phyloP scores from a whole-genome alignment of 2,888 invertebrate genomes.

The Abscondita cerata region DNA sequence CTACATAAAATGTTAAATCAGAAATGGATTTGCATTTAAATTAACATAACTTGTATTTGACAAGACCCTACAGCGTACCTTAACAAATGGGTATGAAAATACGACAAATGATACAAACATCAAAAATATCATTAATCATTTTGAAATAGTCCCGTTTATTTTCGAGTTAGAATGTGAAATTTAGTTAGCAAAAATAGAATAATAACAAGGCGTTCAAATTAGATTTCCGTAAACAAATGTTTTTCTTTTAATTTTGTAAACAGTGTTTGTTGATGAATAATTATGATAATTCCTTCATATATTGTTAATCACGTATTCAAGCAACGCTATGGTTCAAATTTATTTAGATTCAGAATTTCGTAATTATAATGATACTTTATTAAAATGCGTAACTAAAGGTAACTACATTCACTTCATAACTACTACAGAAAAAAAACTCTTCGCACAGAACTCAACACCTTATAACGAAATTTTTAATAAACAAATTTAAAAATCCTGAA shows the following conservation, averaged over 20 bases:
- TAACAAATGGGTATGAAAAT: slow-evolving; percentile 40
- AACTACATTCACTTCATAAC: too few species aligned
- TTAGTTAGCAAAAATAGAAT: slow-evolving; percentile 16
- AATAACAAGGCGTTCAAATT: slow-evolving; percentile 16
- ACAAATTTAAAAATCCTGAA: too few species aligned
- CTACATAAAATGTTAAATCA: slow-evolving; percentile 21
- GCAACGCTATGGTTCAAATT: too few species aligned
- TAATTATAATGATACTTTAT: too few species aligned
- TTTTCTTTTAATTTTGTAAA: slow-evolving; percentile 14
- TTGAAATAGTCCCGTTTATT: slow-evolving; percentile 21
- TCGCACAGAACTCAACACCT: too few species aligned
- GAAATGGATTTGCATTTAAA: slow-evolving; percentile 36
- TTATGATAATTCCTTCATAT: neutral
- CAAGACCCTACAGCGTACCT: slow-evolving; percentile 24
- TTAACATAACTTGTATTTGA: slow-evolving; percentile 41
- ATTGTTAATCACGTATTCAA: too few species aligned
- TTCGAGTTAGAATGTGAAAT: slow-evolving; percentile 16
- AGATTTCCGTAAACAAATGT: slow-evolving; percentile 8
- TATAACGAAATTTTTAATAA: too few species aligned
- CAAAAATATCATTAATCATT: slow-evolving; percentile 41
- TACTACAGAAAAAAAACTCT: too few species aligned
- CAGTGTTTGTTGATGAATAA: neutral
- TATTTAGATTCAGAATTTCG: too few species aligned
- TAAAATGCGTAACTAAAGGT: too few species aligned
- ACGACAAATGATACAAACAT: slow-evolving; percentile 40